A percentile compares a stretch with the other conserved stretches of the same genome.
phyloP scores from a whole-genome alignment of 2,888 invertebrate genomes.

The Campopleginae sp. region DNA sequence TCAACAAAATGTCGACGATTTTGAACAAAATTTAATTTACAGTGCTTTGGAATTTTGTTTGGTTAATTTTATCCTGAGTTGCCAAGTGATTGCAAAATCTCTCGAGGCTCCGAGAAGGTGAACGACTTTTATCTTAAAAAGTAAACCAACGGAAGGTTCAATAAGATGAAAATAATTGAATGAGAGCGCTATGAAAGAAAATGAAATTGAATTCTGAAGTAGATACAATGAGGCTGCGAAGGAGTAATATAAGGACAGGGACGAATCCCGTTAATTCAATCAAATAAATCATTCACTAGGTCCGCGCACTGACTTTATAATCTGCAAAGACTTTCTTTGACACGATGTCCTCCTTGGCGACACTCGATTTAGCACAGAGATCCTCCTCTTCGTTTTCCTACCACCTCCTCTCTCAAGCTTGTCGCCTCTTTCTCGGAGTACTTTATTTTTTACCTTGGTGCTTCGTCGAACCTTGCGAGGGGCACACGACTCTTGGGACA shows the following conservation, averaged over 20 bases:
- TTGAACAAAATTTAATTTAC: too few species aligned
- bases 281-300: slow-evolving; percentile 59
- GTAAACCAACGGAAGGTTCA: not conserved
- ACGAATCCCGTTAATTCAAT: slow-evolving; percentile 58
- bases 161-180: slow-evolving; percentile 23
- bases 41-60: not conserved
- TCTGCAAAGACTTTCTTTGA: slow-evolving; percentile 65
- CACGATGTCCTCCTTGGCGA: slow-evolving; percentile 55
- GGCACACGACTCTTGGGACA: slow-evolving; percentile 49
- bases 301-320: slow-evolving; percentile 52
- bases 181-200: slow-evolving; percentile 13
- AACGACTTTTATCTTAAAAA: not conserved
- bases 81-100: not conserved
- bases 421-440: not conserved
- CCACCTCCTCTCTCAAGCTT: not conserved
- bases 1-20: too few species aligned
- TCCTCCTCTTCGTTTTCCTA: slow-evolving; percentile 34
- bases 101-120: not conserved
- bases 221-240: slow-evolving; percentile 17
- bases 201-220: slow-evolving; percentile 31
- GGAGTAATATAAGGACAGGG: slow-evolving; percentile 35
- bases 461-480: slow-evolving; percentile 29
- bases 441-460: slow-evolving; percentile 21
- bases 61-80: not conserved
- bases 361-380: slow-evolving; percentile 60